Evolutionary conservation across 2,797 vertebrate genomes (phyloP).

Genomic region (Mastacembelus armatus): DNA sequence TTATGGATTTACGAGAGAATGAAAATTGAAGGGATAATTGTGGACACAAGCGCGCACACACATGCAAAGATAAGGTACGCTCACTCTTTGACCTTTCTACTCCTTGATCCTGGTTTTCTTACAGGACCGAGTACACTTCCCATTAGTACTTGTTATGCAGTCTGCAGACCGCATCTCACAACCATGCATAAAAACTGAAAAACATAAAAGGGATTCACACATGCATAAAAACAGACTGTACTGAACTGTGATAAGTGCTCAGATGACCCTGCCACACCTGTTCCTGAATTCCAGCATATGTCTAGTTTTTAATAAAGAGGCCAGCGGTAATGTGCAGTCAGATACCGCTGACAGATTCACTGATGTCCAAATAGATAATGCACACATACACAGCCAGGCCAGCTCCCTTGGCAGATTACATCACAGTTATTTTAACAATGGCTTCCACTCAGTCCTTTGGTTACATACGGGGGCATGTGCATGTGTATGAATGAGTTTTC

Average conservation of each 20-base stretch:
- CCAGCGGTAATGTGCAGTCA: constrained; percentile 63
- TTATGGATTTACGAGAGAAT: constrained; percentile 39
- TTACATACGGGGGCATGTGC: constrained; percentile 25
- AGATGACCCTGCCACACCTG: constrained; percentile 57
- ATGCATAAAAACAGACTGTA: constrained; percentile 20
- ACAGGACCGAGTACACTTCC: background rate
- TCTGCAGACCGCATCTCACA: constrained; percentile 12
- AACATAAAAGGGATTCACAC: constrained; percentile 21
- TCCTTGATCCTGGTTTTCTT: background rate
- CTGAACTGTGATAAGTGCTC: constrained; percentile 24
- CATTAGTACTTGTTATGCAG: background rate
- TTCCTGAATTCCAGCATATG: constrained; percentile 55
- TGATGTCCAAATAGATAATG: constrained; percentile 74
- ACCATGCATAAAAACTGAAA: constrained; percentile 6
- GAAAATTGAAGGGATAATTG: constrained; percentile 47
- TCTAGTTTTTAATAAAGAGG: constrained; percentile 76
- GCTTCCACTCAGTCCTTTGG: constrained; percentile 50
- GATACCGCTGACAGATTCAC: constrained; percentile 72
- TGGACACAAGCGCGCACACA: constrained; percentile 7
- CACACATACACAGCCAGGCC: constrained; percentile 52
- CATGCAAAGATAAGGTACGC: constrained; percentile 26
- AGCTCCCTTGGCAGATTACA: constrained; percentile 67
- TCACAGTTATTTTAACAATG: constrained; percentile 70
- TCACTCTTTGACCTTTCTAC: background rate
- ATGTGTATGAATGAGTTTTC: constrained; percentile 1